phyloP scores from a whole-genome alignment of 2,113 vertebrate species.

The Platysteira castanea region DNA sequence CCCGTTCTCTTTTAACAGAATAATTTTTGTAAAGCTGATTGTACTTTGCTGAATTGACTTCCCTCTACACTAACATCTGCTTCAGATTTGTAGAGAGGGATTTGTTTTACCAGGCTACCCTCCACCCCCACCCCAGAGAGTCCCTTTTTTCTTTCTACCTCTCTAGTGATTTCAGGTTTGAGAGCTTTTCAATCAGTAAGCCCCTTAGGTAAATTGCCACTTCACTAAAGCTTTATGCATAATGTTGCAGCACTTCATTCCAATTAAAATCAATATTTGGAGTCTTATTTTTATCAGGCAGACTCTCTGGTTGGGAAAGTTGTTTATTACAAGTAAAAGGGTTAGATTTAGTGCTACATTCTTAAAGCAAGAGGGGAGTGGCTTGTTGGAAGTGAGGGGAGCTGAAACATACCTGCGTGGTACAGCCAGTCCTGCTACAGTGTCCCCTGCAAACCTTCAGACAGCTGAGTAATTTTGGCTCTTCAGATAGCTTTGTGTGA shows the following conservation, averaged over 20 bases:
- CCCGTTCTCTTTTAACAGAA: constrained; percentile 69
- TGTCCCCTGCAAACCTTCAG: neutral
- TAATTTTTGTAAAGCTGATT: constrained; percentile 71
- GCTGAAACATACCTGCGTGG: neutral
- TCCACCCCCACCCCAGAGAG: neutral
- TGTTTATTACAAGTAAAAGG: constrained; percentile 63
- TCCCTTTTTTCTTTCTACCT: constrained; percentile 38
- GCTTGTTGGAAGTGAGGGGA: neutral
- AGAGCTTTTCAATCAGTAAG: constrained; percentile 84
- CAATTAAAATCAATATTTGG: constrained; percentile 86
- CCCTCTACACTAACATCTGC: constrained; percentile 57
- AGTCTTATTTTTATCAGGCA: constrained; percentile 74
- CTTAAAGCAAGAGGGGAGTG: constrained; percentile 14
- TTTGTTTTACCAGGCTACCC: constrained; percentile 64
- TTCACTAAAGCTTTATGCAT: constrained; percentile 83
- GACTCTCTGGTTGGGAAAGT: constrained; percentile 46
- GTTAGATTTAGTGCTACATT: constrained; percentile 27
- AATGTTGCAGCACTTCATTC: constrained; percentile 89
- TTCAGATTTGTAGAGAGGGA: constrained; percentile 65
- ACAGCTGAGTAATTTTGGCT: neutral
- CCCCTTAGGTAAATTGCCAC: constrained; percentile 85
- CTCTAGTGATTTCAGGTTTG: constrained; percentile 73
- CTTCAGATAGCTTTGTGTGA: neutral
- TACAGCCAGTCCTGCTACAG: neutral
- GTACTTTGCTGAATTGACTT: constrained; percentile 72